Evolutionary conservation across 2,888 invertebrate species (phyloP), one percentile per base, ranked within the genome.

Genomic region (Cyclophora albipunctata): DNA sequence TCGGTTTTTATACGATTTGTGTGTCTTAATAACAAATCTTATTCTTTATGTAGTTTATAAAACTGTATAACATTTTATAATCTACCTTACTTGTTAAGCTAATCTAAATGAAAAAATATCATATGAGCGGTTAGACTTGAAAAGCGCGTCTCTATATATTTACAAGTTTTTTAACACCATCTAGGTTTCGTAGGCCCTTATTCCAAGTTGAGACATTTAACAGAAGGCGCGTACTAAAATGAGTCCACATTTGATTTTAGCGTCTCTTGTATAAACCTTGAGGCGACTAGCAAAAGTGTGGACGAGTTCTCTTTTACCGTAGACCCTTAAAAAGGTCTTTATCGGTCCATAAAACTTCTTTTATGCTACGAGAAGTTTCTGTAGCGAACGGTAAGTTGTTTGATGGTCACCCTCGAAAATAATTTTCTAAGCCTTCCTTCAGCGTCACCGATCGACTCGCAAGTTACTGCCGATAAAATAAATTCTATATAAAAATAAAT

Each of bases 271-370:
- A 20, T 20, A 48, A 55, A 51, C 43, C 53, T 57, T 49, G 50
- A 54, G 46, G 49, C 48, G 53, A 42, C 49, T 49, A 49, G 45
- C 46, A 47, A 57, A 59, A 57, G 54, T 57, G 53, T 54, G 52
- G 51, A 51, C 49, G 46, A 67, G 65, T 66, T 67, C 66, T 66
- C 71, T 69, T 71, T 71, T 67, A 71, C 69, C 67, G 70, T 64
- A 65, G 73, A 77, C 78, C 81, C 75, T 83, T 78, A 75, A 79
- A 81, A 83, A 79, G 78, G 80, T 79, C 80, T 85, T 84, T 83
- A 87, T 83, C 82, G 80, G 74, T 64, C 69, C 78, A 82, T 84
- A 87, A 84, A 86, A 84, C 80, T 82, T 84, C 68, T 79, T 83
- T 84, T 80, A 85, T 81, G 78, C 72, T 69, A 71, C 72, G 71